These are phyloP conservation scores for Osmerus eperlanus DNA, from an alignment of 2,113 vertebrate genomes.

Conservation along the genomic window DNA sequence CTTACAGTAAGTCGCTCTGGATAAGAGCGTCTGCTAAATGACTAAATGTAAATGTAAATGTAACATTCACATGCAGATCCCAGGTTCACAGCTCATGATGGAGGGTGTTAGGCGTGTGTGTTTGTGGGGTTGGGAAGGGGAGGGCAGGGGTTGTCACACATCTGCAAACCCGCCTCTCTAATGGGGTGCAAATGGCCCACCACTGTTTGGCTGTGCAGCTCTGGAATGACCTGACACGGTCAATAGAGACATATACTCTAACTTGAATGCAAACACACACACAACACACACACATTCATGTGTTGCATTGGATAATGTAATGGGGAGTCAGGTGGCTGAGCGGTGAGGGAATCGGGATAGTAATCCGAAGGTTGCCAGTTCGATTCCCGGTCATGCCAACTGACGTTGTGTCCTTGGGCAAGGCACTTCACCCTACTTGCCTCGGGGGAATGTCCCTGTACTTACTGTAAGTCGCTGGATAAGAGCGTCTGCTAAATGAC, in stretches of 20 bases:
- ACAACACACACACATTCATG: conserved; percentile 1
- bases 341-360: too few relatives aligned
- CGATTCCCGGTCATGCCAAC: too few relatives aligned
- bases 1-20: too few relatives aligned
- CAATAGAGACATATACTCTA: conserved; percentile 1
- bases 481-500: too few relatives aligned
- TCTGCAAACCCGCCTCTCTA: conserved; percentile 59
- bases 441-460: too few relatives aligned
- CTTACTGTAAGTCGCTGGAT: too few relatives aligned
- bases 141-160: conserved; percentile 52
- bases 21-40: too few relatives aligned
- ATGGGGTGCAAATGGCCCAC: conserved; percentile 56
- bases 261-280: conserved; percentile 24
- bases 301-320: background rate
- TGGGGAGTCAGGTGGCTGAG: too few relatives aligned
- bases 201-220: conserved; percentile 33
- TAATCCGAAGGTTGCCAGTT: too few relatives aligned
- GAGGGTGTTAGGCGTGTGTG: conserved; percentile 14
- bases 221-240: conserved; percentile 39
- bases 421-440: too few relatives aligned
- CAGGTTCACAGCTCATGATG: conserved; percentile 57
- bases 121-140: conserved; percentile 10
- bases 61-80: conserved; percentile 71
- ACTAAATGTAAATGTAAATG: too few relatives aligned
- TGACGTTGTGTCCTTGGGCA: too few relatives aligned